Evolutionary conservation across 2,797 vertebrate genomes (phyloP), one percentile per base, ranked within the genome.

Genomic region (Rhinoraja longicauda): DNA sequence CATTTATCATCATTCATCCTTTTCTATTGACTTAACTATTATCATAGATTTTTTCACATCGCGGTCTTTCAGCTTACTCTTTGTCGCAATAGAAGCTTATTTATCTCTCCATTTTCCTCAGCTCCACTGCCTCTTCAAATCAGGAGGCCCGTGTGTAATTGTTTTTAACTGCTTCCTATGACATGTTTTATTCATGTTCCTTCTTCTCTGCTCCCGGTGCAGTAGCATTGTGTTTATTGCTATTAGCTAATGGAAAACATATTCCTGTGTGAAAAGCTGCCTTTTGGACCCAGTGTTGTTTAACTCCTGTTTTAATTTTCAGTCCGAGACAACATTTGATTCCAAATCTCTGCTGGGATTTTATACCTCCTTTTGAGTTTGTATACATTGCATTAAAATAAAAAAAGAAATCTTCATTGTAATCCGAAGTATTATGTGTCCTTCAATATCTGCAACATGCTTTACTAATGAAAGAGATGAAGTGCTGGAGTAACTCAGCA

Each of bases 31-130:
- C 19, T 72, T 72, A 26, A 45, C 36, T 72, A 39, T 91, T 45
- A 91, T 26, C 32, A 67, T 36, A 45, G 9, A 70, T 67, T 91
- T 91, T 36, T 84, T 91, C 88, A 39, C 45, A 26, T 91, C 39
- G 4, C 39, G 72, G 72, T 91, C 39, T 91, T 72, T 36, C 24
- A 91, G 67, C 19, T 29, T 62, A 57, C 12, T 32, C 57, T 59
- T 70, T 39, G 36, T 72, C 53, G 12, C 36, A 91, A 72, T 73
- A 72, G 21, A 45, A 32, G 36, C 39, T 91, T 26, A 12, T 84
- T 84, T 84, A 84, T 59, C 53, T 86, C 57, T 59, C 26, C 53
- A 86, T 86, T 86, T 62, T 86, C 64, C 82, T 86, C 29, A 86
- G 82, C 82, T 32, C 62, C 57, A 62, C 29, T 17, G 29, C 57